phyloP scores from a whole-genome alignment of 1,140 invertebrate species.

The Saccostrea glomerata region DNA sequence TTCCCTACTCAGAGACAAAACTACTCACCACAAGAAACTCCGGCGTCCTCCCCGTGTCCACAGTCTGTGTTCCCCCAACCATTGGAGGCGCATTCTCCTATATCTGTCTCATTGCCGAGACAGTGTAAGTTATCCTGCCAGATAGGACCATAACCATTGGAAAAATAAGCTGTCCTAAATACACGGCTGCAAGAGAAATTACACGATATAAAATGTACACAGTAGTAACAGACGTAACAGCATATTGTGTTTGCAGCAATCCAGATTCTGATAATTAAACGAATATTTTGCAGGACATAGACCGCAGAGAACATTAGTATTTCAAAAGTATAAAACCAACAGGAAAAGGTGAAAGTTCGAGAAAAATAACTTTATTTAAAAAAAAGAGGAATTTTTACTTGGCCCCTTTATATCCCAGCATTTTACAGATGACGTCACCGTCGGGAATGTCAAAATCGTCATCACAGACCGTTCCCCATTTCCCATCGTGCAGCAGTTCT shows the following conservation, averaged over 20 bases:
- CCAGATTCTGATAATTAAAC: too few species aligned
- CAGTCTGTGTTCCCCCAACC: conserved; percentile 47
- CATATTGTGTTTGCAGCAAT: too few species aligned
- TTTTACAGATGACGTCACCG: conserved; percentile 24
- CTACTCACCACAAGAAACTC: conserved; percentile 35
- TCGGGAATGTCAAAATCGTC: conserved; percentile 16
- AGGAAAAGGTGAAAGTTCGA: too few species aligned
- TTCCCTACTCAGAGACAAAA: neutral
- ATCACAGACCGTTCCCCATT: conserved; percentile 42
- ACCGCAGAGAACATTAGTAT: too few species aligned
- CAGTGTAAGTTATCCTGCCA: conserved; percentile 45
- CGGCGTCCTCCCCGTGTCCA: conserved; percentile 43
- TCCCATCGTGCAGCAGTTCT: conserved; percentile 37
- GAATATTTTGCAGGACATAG: too few species aligned
- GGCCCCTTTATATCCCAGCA: conserved; percentile 28
- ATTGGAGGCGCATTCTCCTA: conserved; percentile 38
- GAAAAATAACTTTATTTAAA: neutral
- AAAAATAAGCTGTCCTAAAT: neutral
- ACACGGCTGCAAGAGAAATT: neutral
- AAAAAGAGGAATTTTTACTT: neutral
- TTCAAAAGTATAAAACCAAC: too few species aligned
- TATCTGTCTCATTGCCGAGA: conserved; percentile 40
- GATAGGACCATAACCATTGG: conserved; percentile 23
- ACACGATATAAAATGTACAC: neutral
- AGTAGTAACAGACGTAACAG: too few species aligned